Evolutionary conservation across 1,140 invertebrate species (phyloP).

Genomic region (Glossosoma conforme): DNA sequence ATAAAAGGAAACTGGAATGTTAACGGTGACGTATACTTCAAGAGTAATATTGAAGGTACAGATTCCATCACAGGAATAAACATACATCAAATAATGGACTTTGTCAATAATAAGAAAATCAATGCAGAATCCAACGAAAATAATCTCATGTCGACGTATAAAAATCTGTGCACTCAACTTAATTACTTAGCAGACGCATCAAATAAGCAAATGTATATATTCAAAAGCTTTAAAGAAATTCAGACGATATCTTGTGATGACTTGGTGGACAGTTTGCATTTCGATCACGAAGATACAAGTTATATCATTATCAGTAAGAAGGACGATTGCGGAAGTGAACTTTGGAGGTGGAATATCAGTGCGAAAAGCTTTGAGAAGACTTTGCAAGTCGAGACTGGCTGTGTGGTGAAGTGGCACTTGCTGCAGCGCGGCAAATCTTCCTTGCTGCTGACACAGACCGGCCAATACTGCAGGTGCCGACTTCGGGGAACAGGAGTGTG

Average conservation of each 20-base stretch:
- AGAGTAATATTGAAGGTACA: constrained; percentile 9
- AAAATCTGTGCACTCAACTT: constrained; percentile 6
- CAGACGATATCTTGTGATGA: constrained; percentile 14
- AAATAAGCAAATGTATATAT: constrained; percentile 14
- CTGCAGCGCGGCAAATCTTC: too few relatives aligned
- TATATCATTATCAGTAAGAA: constrained; percentile 18
- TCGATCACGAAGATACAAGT: constrained; percentile 7
- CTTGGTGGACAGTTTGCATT: constrained; percentile 2
- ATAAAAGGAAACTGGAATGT: constrained; percentile 20
- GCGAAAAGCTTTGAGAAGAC: constrained; percentile 7
- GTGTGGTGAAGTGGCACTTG: constrained; percentile 15
- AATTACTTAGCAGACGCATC: constrained; percentile 9
- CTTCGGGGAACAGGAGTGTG: too few relatives aligned
- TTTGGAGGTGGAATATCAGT: constrained; percentile 20
- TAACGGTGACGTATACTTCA: constrained; percentile 9
- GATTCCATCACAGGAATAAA: constrained; percentile 6
- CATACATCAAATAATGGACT: constrained; percentile 11
- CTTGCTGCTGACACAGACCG: too few relatives aligned
- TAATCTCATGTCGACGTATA: constrained; percentile 1
- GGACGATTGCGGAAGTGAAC: constrained; percentile 11
- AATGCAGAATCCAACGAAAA: constrained; percentile 5
- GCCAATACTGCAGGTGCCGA: too few relatives aligned
- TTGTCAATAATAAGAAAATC: constrained; percentile 1
- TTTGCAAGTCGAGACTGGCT: constrained; percentile 14
- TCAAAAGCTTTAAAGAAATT: constrained; percentile 21